Percentiles rank a stretch among this genome's conserved stretches.
These are phyloP conservation scores for Aethina tumida DNA, from an alignment of 1,140 invertebrate genomes.

Conservation along the genomic window DNA sequence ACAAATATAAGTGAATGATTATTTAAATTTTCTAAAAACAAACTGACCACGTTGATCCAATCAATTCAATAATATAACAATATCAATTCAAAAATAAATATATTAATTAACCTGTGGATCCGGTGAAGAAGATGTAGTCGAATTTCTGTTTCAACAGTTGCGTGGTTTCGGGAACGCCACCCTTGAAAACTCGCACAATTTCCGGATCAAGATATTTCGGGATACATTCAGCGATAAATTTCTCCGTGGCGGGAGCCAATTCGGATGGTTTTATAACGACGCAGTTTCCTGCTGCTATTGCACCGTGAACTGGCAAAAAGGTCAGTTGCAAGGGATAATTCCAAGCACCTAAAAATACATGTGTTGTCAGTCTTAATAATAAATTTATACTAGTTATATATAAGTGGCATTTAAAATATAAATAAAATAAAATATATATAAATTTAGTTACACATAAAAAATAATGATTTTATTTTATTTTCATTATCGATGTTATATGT, in stretches of 20 bases:
- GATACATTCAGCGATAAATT: slow-evolving; percentile 66
- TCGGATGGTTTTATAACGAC: slow-evolving; percentile 91
- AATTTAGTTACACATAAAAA: no score
- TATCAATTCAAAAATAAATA: no score
- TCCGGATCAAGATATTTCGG: slow-evolving; percentile 82
- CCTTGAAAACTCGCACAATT: slow-evolving; percentile 41
- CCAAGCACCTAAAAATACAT: slow-evolving; percentile 71
- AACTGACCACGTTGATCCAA: no score
- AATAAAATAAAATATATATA: no score
- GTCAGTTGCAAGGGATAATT: slow-evolving; percentile 91
- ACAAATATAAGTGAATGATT: no score
- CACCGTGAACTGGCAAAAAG: slow-evolving; percentile 50
- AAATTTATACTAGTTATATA: no score
- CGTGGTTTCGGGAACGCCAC: slow-evolving; percentile 74
- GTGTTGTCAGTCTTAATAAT: no score
- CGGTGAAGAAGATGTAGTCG: slow-evolving; percentile 98
- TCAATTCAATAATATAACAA: no score
- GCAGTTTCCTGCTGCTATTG: slow-evolving; percentile 89
- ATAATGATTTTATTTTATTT: no score
- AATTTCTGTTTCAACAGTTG: slow-evolving; percentile 81
- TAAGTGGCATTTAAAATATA: no score
- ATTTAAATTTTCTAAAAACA: no score
- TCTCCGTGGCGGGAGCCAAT: slow-evolving; percentile 58
- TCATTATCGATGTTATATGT: no score
- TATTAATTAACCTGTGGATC: slow-evolving; percentile 63